Conservation (phyloP, 2,113 vertebrate species). For the Forbesichthys agassizii region DNA sequence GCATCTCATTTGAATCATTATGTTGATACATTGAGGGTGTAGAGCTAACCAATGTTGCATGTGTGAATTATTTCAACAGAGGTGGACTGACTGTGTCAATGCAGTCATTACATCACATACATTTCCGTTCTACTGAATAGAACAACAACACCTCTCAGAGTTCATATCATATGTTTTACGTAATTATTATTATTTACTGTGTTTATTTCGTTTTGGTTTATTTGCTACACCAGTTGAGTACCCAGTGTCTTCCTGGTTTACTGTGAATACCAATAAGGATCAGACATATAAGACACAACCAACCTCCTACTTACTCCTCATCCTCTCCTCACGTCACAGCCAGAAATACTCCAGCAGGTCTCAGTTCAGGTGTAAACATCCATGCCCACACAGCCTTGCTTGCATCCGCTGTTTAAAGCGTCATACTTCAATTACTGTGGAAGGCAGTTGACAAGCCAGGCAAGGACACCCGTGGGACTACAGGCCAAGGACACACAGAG, state of each 20-base stretch:
- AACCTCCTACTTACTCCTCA: constrained; percentile 29
- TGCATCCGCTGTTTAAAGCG: constrained; percentile 17
- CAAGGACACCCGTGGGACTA: background rate
- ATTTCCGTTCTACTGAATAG: too few relatives aligned
- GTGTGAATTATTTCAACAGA: too few relatives aligned
- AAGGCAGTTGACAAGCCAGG: constrained; percentile 41
- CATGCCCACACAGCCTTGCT: constrained; percentile 53
- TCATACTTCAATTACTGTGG: constrained; percentile 30
- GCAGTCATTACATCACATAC: too few relatives aligned
- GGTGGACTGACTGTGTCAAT: too few relatives aligned
- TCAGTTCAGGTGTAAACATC: constrained; percentile 45
- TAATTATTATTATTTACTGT: too few relatives aligned
- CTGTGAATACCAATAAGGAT: background rate
- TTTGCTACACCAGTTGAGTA: background rate
- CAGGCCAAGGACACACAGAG: background rate
- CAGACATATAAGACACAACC: constrained; percentile 5
- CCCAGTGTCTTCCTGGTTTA: background rate
- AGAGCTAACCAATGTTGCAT: too few relatives aligned
- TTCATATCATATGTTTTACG: too few relatives aligned
- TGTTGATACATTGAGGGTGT: too few relatives aligned
- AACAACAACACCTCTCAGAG: too few relatives aligned
- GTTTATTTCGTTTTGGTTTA: too few relatives aligned
- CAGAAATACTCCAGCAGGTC: constrained; percentile 50
- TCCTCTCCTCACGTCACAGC: constrained; percentile 37
- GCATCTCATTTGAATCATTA: too few relatives aligned